These are phyloP conservation scores for Eupithecia subumbrata DNA, from an alignment of 2,888 invertebrate genomes.

Conservation along the genomic window DNA sequence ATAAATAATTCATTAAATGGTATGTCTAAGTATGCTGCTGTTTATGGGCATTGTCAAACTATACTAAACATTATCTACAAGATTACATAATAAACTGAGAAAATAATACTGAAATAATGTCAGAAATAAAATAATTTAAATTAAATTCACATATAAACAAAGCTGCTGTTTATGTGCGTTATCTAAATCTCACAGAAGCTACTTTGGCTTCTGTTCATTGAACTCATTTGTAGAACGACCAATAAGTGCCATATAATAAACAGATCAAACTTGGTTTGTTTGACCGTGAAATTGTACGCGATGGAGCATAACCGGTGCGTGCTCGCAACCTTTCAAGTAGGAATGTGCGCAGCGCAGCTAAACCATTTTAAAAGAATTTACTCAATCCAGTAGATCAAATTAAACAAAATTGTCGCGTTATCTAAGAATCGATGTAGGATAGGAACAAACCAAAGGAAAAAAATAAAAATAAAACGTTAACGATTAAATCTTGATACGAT, in stretches of 20 bases:
- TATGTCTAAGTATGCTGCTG: too few species aligned
- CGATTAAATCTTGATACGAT: background rate
- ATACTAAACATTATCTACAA: too few species aligned
- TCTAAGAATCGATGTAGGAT: background rate
- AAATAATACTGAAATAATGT: too few species aligned
- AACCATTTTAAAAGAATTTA: background rate
- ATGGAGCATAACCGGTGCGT: constrained; percentile 71
- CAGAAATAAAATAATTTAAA: too few species aligned
- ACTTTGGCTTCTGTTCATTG: constrained; percentile 59
- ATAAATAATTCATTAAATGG: too few species aligned
- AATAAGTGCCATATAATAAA: constrained; percentile 67
- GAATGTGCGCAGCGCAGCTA: background rate
- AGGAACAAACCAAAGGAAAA: background rate
- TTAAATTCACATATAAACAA: too few species aligned
- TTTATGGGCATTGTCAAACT: too few species aligned
- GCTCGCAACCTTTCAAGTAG: constrained; percentile 26
- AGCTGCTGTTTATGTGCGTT: too few species aligned
- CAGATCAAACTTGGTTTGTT: constrained; percentile 73
- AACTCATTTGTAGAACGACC: constrained; percentile 63
- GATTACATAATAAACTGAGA: too few species aligned
- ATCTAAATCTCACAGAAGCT: too few species aligned
- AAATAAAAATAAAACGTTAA: background rate
- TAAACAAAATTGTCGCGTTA: background rate
- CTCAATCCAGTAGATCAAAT: background rate
- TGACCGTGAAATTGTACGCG: constrained; percentile 78